A percentile compares a stretch with the other conserved stretches of the same genome.
Conservation (phyloP, 2,888 invertebrate genomes). For the Drosophila seclusa region DNA sequence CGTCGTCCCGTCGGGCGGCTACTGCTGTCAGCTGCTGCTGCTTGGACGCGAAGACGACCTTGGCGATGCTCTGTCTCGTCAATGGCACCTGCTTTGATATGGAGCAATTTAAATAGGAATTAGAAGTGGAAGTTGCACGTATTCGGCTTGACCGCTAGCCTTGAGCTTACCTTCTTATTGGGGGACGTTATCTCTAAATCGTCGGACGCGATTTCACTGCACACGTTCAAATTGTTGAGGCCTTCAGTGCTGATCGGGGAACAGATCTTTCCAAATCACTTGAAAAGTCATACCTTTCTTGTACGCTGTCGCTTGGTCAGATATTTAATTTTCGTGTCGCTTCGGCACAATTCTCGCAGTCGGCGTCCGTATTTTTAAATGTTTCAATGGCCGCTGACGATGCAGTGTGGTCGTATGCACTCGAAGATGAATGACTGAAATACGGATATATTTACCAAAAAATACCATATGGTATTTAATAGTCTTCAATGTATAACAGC, state of each 20-base stretch:
- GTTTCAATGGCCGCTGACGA: neutral
- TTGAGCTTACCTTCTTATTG: slow-evolving; percentile 25
- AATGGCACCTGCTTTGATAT: neutral
- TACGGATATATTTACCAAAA: neutral
- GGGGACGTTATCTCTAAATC: neutral
- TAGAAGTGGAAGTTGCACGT: neutral
- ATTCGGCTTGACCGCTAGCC: neutral
- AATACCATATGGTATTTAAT: slow-evolving; percentile 11
- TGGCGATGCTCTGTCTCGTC: slow-evolving; percentile 19
- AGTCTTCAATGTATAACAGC: neutral
- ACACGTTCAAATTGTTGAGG: slow-evolving; percentile 1
- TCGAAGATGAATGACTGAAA: too few species aligned
- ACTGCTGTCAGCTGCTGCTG: neutral
- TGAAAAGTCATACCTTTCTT: slow-evolving; percentile 26
- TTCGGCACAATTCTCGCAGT: slow-evolving; percentile 1
- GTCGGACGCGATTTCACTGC: too few species aligned
- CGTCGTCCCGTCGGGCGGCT: neutral
- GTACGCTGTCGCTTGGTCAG: slow-evolving; percentile 50
- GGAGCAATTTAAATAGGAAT: neutral
- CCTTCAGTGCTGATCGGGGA: slow-evolving; percentile 17
- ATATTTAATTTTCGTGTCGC: slow-evolving; percentile 40
- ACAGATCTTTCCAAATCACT: slow-evolving; percentile 23
- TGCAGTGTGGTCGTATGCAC: slow-evolving; percentile 10
- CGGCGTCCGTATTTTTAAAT: slow-evolving; percentile 13
- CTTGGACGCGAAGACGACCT: slow-evolving; percentile 19